These are phyloP conservation scores for Ypsolopha sequella DNA, from an alignment of 2,888 invertebrate genomes.

Conservation along the genomic window DNA sequence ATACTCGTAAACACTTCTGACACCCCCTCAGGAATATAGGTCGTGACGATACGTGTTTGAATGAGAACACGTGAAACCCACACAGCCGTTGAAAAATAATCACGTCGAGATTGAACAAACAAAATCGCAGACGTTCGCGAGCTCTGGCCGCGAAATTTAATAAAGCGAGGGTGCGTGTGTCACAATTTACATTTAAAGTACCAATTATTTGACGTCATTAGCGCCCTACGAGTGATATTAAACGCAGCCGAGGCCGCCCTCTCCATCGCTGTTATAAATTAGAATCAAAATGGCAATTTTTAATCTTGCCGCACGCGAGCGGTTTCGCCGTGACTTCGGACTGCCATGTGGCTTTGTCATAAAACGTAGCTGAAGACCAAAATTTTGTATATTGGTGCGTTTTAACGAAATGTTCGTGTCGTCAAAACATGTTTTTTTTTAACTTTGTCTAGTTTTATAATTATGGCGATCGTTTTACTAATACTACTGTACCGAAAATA, in stretches of 20 bases:
- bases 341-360: neutral
- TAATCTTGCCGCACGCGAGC: slow-evolving; percentile 32
- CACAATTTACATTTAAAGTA: slow-evolving; percentile 70
- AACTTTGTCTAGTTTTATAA: no score
- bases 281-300: slow-evolving; percentile 11
- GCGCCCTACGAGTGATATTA: neutral
- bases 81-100: no score
- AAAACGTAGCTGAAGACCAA: no score
- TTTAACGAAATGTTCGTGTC: no score
- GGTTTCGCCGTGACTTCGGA: slow-evolving; percentile 9
- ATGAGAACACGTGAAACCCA: neutral
- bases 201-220: slow-evolving; percentile 67
- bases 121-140: neutral
- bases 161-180: slow-evolving; percentile 38
- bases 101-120: no score
- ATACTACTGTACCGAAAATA: no score
- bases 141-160: neutral
- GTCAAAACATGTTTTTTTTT: no score
- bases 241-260: neutral
- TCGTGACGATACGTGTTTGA: neutral
- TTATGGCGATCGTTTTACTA: no score
- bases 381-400: no score
- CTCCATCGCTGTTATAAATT: neutral
- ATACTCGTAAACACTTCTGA: no score
- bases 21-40: no score